Conservation (phyloP, 1,140 invertebrate genomes). For the Zelostemma sp. region DNA sequence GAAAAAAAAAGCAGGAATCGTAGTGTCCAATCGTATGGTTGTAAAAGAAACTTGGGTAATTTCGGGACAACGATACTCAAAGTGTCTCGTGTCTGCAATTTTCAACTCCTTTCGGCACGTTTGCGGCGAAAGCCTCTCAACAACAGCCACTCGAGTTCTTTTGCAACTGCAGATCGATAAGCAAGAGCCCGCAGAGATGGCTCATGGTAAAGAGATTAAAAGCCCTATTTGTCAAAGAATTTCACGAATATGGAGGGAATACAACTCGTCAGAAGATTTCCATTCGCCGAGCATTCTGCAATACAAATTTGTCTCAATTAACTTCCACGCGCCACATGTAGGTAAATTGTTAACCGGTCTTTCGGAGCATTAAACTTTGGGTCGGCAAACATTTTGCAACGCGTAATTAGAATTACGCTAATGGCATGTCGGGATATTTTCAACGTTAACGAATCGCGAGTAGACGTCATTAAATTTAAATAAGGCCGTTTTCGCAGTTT, state of each 20-base stretch:
- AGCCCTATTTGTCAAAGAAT: constrained; percentile 43
- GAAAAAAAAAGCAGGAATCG: constrained; percentile 6
- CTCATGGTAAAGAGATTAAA: constrained; percentile 40
- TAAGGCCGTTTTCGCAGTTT: too few relatives aligned
- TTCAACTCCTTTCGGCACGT: constrained; percentile 17
- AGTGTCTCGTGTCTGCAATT: constrained; percentile 17
- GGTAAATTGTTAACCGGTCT: too few relatives aligned
- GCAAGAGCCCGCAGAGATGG: constrained; percentile 13
- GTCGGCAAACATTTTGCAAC: too few relatives aligned
- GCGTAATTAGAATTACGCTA: too few relatives aligned
- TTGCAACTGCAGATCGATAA: constrained; percentile 27
- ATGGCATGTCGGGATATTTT: too few relatives aligned
- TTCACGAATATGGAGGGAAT: constrained; percentile 29
- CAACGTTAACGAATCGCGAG: too few relatives aligned
- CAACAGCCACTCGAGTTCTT: constrained; percentile 26
- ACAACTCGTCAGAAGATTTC: constrained; percentile 24
- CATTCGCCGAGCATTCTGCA: too few relatives aligned
- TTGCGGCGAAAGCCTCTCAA: constrained; percentile 25
- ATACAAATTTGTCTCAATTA: too few relatives aligned
- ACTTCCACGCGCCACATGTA: too few relatives aligned
- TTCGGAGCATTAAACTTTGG: too few relatives aligned
- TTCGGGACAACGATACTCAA: constrained; percentile 30
- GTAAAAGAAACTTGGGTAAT: constrained; percentile 20
- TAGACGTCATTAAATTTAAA: too few relatives aligned
- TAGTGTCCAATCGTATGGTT: constrained; percentile 16